Evolutionary conservation across 2,888 invertebrate species (phyloP), one percentile per base, ranked within the genome.

Genomic region (Agriotes lineatus): DNA sequence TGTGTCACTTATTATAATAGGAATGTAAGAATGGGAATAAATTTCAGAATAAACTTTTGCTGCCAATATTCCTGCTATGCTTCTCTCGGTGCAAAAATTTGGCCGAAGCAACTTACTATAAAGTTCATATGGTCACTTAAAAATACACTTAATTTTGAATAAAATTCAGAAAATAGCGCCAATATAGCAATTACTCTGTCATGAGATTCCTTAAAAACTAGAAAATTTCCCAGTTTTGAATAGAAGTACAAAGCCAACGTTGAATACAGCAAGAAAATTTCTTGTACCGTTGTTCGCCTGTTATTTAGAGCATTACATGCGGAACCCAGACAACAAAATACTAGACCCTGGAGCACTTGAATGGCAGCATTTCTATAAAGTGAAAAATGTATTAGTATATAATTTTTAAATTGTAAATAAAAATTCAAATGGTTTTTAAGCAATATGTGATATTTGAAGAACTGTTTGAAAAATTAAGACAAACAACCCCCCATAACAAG

Each of bases 131-230:
- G 19, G 19, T 33, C 42, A 6, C 10, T 37, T 22, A 44, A 30
- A 70, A 42, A 62, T 16, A 19, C 4, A 14, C 37, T 16, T n/a
- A 18, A 50, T 20, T 39, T 61, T 4, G 30, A 35, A 57, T 57
- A 50, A n/a, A 61, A 61, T 57, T 69, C 69, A 0, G 62, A 57
- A 44, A 70, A 61, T 14, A 70, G 33, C 1, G 65, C 25, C 33
- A 70, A 58, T 58, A 70, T 70, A 5, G 61, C 69, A 16, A 66
- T 65, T 0, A 45, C 44, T 14, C 58, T 70, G 33, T 66, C 62
- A 25, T 19, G 18, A n/a, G n/a, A n/a, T 19, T 25, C 25, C 20
- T 39, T 9, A n/a, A 39, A 18, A 9, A 25, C n/a, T 25, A 37
- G 9, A 2, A 39, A 18, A 33, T 33, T 5, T 2, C 18, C 2